Evolutionary conservation across 1,140 invertebrate genomes (phyloP), one percentile per base, ranked within the genome.

Genomic region (Euschistus heros): DNA sequence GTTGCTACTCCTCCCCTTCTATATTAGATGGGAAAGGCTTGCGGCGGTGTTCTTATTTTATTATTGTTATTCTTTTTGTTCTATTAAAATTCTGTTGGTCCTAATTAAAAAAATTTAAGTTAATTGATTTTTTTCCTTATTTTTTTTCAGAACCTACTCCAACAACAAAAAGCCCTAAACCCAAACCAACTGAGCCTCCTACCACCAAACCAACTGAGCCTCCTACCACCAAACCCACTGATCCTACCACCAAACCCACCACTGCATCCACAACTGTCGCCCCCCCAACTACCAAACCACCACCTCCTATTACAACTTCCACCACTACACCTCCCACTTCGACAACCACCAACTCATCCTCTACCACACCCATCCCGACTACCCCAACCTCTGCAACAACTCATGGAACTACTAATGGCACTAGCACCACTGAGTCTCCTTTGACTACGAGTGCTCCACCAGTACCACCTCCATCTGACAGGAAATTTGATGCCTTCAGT

Each of bases 401-500:
- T 7, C 17, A 59, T 8, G 22, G 18, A 3, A 18, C 65, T n/a
- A 54, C 66, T 8, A 67, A 50, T 24, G n/a, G 44, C 7, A 64
- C 62, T 26, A 64, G 59, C n/a, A 8, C 66, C 15, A 27, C 68
- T n/a, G 20, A 20, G 14, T 60, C 66, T n/a, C 30, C 68, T 17
- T 22, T 42, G 0, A 42, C 68, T 8, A 14, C 24, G 10, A 44
- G 63, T 63, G 7, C 63, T 22, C 69, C 65, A 3, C 65, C n/a
- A n/a, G n/a, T 69, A 26, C 54, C 68, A 17, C 59, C 62, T 27
- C 65, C 64, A 52, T 57, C 75, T 5, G 71, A 76, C 24, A 75
- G 64, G 73, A 80, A 79, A 57, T 84, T 84, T 73, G 84, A 86
- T 74, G 83, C 81, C 6, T 78, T 84, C 18, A 86, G 84, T 69